Evolutionary conservation across 2,888 invertebrate species (phyloP).

Genomic region (Cephonodes hylas): DNA sequence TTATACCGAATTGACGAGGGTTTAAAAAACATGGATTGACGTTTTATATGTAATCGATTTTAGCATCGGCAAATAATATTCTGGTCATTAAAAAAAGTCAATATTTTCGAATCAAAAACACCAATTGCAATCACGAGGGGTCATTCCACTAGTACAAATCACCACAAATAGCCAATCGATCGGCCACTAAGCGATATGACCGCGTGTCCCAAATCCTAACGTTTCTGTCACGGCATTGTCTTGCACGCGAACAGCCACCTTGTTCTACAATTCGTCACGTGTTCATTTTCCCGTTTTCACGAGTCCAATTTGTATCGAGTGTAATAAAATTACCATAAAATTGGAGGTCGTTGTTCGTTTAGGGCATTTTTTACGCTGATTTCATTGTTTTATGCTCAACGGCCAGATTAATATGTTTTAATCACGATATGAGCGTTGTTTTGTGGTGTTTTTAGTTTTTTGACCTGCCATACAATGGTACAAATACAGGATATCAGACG

Average conservation of each 20-base stretch:
- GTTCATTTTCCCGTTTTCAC: background rate
- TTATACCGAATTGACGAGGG: too few relatives aligned
- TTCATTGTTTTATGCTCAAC: background rate
- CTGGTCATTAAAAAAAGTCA: too few relatives aligned
- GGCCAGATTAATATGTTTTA: background rate
- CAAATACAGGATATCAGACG: too few relatives aligned
- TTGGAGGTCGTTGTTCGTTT: background rate
- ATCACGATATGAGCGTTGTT: background rate
- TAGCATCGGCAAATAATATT: too few relatives aligned
- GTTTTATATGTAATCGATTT: too few relatives aligned
- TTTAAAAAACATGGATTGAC: too few relatives aligned
- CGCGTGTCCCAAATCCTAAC: slow-evolving; percentile 34
- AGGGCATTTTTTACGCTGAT: background rate
- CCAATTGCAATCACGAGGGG: background rate
- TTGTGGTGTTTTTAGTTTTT: background rate
- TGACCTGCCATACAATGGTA: too few relatives aligned
- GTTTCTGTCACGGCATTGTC: slow-evolving; percentile 32
- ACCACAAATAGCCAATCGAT: background rate
- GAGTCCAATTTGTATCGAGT: background rate
- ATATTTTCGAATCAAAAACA: too few relatives aligned
- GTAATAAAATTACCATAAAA: background rate
- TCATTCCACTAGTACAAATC: background rate
- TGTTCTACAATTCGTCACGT: background rate
- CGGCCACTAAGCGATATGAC: slow-evolving; percentile 22
- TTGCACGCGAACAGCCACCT: slow-evolving; percentile 28